Conservation (phyloP, 2,888 invertebrate genomes). For the Crocallis elinguaria region DNA sequence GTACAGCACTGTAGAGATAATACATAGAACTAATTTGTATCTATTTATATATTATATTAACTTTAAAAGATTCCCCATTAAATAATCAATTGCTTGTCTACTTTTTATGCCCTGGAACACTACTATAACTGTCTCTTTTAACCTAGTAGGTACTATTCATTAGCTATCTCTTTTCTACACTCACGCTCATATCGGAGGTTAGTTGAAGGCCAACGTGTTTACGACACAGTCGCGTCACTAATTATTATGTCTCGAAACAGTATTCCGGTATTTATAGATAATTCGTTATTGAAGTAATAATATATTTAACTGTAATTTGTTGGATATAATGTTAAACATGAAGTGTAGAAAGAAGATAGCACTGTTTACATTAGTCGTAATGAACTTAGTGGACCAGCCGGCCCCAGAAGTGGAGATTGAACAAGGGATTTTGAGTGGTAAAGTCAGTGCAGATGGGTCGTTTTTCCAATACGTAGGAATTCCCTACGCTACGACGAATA, state of each 20-base stretch:
- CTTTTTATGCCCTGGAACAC: too few species aligned
- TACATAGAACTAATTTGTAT: too few species aligned
- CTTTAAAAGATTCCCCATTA: too few species aligned
- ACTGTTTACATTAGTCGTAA: constrained; percentile 66
- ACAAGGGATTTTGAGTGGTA: constrained; percentile 72
- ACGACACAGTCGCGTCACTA: constrained; percentile 39
- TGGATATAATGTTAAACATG: constrained; percentile 47
- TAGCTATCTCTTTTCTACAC: background rate
- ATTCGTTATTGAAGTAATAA: too few species aligned
- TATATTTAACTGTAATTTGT: background rate
- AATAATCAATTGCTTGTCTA: too few species aligned
- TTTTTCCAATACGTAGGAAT: constrained; percentile 74
- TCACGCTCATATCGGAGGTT: constrained; percentile 16
- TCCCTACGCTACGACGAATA: constrained; percentile 69
- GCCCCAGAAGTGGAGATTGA: constrained; percentile 69
- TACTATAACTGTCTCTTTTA: background rate
- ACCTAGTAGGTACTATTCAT: background rate
- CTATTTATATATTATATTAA: too few species aligned
- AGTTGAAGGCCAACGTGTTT: constrained; percentile 45
- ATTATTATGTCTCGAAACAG: too few species aligned
- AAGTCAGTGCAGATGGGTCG: constrained; percentile 66
- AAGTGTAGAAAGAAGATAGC: constrained; percentile 59
- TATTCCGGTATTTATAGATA: too few species aligned
- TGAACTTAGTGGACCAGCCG: constrained; percentile 73
- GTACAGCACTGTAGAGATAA: too few species aligned